A percentile compares a stretch with the other conserved stretches of the same genome.
Conservation (phyloP, 1,140 invertebrate species). For the Neuroterus valhalla region DNA sequence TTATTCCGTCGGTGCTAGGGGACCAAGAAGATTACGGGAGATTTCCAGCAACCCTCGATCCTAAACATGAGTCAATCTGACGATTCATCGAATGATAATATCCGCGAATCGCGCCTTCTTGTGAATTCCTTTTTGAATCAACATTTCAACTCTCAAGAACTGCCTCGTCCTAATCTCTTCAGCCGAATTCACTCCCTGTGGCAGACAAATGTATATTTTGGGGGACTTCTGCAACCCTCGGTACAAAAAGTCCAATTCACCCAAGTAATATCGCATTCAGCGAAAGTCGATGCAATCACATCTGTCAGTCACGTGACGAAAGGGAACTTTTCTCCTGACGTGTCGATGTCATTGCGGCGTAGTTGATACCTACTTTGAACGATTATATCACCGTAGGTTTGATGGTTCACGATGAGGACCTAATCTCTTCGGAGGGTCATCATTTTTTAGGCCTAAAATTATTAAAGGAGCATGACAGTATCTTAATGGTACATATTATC, state of each 20-base stretch:
- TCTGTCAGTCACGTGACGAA: constrained; percentile 27
- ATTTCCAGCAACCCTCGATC: too few species aligned
- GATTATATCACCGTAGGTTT: constrained; percentile 22
- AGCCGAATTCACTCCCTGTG: too few species aligned
- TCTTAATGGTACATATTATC: too few species aligned
- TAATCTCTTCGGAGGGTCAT: neutral
- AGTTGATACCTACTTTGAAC: constrained; percentile 14
- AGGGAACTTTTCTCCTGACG: constrained; percentile 22
- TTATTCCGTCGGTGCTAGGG: constrained; percentile 33
- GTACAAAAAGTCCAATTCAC: constrained; percentile 3
- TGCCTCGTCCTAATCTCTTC: too few species aligned
- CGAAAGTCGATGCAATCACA: constrained; percentile 25
- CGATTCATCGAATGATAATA: too few species aligned
- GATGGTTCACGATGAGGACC: neutral
- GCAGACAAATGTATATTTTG: too few species aligned
- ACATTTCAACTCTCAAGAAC: too few species aligned
- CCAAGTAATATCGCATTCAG: constrained; percentile 18
- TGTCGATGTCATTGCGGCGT: constrained; percentile 23
- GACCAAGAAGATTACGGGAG: too few species aligned
- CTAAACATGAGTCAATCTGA: too few species aligned
- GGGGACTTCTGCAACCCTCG: neutral
- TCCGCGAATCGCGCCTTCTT: too few species aligned
- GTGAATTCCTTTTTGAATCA: too few species aligned
- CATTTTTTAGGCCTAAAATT: neutral
- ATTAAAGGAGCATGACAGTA: too few species aligned